These are phyloP conservation scores for Ondatra zibethicus DNA, from an alignment of 2,113 vertebrate species.

Conservation along the genomic window DNA sequence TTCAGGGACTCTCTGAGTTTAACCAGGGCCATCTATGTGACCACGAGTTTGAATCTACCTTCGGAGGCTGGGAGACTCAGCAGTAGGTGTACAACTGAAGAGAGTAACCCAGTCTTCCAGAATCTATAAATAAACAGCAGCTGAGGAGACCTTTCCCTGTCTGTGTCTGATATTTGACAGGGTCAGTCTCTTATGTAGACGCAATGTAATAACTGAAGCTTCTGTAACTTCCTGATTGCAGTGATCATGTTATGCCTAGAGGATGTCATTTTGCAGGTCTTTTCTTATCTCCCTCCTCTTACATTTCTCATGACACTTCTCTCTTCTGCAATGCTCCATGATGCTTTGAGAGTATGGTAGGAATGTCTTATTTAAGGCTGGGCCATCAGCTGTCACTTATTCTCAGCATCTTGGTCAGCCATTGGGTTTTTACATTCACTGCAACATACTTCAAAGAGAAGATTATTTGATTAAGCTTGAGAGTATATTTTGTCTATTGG, in stretches of 20 bases:
- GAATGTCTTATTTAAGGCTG: not conserved
- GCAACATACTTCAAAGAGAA: not conserved
- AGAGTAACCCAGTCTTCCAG: not conserved
- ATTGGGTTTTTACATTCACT: not conserved
- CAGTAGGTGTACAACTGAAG: too few relatives aligned
- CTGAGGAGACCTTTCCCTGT: not conserved
- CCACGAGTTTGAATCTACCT: not conserved
- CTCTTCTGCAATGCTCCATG: not conserved
- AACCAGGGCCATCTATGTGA: not conserved
- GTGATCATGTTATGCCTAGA: not conserved
- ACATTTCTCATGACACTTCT: not conserved
- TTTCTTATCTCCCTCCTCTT: not conserved
- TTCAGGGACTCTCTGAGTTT: not conserved
- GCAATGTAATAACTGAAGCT: not conserved
- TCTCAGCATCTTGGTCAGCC: not conserved
- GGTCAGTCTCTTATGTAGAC: not conserved
- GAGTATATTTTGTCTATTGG: not conserved
- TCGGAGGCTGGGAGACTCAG: not conserved
- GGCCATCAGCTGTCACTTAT: not conserved
- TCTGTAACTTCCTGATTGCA: not conserved
- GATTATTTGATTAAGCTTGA: not conserved
- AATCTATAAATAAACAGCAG: not conserved
- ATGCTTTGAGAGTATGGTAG: not conserved
- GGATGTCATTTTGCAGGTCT: not conserved
- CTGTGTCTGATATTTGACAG: not conserved